Conservation (phyloP, 30 jellyfish, hydroid and myxozoan species). For the Calvadosia cruxmelitensis region DNA sequence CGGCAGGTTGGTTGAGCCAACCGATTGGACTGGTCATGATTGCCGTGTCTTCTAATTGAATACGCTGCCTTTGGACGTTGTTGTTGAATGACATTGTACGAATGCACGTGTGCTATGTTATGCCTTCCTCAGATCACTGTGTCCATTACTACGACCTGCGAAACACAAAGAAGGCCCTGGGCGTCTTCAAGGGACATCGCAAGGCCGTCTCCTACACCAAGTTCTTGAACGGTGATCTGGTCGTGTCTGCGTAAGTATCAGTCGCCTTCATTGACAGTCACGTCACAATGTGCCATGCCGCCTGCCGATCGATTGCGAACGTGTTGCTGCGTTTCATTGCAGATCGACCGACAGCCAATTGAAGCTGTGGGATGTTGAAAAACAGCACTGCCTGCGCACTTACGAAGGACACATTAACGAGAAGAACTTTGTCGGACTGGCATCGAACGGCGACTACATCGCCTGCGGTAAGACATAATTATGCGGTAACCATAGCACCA, state of each 20-base stretch:
- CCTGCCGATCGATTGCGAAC: not conserved
- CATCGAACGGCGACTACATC: conserved; percentile 86
- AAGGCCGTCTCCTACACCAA: conserved; percentile 91
- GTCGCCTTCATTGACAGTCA: not conserved
- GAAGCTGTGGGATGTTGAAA: conserved; percentile 79
- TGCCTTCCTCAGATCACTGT: conserved; percentile 53
- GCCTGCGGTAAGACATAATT: conserved; percentile 73
- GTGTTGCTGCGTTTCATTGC: not conserved
- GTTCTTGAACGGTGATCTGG: conserved; percentile 55
- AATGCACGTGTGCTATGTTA: not conserved
- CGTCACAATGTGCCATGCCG: not conserved
- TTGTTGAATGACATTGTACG: too few species aligned
- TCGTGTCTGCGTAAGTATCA: conserved; percentile 89
- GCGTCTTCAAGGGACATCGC: conserved; percentile 88
- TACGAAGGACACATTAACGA: conserved; percentile 85
- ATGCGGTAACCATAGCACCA: not conserved
- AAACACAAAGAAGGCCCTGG: conserved; percentile 58
- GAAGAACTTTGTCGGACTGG: conserved; percentile 89
- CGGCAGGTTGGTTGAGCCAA: conserved; percentile 84
- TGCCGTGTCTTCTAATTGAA: too few species aligned
- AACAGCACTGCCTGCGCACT: conserved; percentile 76
- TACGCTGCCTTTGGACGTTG: too few species aligned
- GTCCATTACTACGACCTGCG: conserved; percentile 89
- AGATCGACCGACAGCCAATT: conserved; percentile 94
- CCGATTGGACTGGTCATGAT: too few species aligned